phyloP scores from a whole-genome alignment of 2,888 invertebrate genomes.

The Rhingia campestris region DNA sequence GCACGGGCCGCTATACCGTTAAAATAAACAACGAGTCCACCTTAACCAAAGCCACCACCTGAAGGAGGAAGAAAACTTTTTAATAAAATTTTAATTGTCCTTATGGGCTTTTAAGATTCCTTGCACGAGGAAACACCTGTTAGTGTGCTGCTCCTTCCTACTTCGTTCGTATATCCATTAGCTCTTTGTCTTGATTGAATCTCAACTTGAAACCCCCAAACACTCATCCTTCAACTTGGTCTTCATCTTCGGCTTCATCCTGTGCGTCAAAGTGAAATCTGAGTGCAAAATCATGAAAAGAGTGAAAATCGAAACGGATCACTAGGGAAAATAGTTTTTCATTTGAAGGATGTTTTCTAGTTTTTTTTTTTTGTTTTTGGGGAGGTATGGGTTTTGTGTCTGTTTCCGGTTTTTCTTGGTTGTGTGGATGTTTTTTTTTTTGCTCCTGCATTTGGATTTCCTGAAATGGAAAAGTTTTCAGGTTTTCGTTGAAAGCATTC shows the following conservation, averaged over 20 bases:
- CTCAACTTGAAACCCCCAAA: slow-evolving; percentile 42
- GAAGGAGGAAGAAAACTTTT: background rate
- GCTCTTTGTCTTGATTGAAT: slow-evolving; percentile 21
- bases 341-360: slow-evolving; percentile 41
- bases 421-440: slow-evolving; percentile 17
- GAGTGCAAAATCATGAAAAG: slow-evolving; percentile 62
- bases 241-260: background rate
- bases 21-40: no score
- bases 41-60: background rate
- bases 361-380: background rate
- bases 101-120: slow-evolving; percentile 36
- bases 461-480: slow-evolving; percentile 62
- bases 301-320: slow-evolving; percentile 60
- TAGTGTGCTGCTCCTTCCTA: slow-evolving; percentile 4
- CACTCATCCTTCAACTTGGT: slow-evolving; percentile 41
- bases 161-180: slow-evolving; percentile 24
- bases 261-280: slow-evolving; percentile 41
- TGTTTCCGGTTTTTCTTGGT: slow-evolving; percentile 24
- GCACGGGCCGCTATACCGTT: no score
- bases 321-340: slow-evolving; percentile 66
- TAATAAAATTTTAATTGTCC: slow-evolving; percentile 64
- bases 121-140: slow-evolving; percentile 43
- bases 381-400: background rate
- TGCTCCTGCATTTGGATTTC: background rate
- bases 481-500: slow-evolving; percentile 70